Conservation (phyloP, 2,797 vertebrate species). For the Microtus obscurus region DNA sequence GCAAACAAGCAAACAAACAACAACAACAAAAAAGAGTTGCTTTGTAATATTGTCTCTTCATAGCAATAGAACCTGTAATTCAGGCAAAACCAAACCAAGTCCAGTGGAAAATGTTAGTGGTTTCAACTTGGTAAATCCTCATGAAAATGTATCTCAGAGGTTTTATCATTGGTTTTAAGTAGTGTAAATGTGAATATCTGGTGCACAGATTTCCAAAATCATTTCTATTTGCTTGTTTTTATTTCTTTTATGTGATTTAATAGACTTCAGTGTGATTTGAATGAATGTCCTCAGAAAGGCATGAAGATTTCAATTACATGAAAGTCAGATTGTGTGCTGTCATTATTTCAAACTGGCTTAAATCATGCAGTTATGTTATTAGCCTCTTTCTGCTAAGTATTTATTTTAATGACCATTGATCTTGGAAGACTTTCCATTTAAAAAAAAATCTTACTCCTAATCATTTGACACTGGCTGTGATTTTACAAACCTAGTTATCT, state of each 20-base stretch:
- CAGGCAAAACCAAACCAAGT: not conserved
- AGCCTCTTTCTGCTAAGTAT: not conserved
- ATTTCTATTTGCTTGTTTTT: not conserved
- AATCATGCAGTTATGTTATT: not conserved
- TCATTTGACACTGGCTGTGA: slow-evolving; percentile 3
- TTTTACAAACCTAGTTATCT: slow-evolving; percentile 37
- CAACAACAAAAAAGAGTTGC: too few relatives aligned
- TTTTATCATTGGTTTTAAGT: not conserved
- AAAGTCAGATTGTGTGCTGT: not conserved
- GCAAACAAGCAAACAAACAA: too few relatives aligned
- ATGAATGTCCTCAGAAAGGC: not conserved
- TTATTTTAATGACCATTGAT: not conserved
- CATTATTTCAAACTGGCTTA: not conserved
- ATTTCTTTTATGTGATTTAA: not conserved
- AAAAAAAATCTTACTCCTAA: not conserved
- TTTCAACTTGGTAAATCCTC: not conserved
- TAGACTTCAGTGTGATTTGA: slow-evolving; percentile 17
- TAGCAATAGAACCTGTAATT: not conserved
- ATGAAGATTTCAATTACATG: not conserved
- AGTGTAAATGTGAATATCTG: not conserved
- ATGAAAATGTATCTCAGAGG: not conserved
- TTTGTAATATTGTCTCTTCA: not conserved
- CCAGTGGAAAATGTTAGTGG: not conserved
- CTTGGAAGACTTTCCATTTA: not conserved
- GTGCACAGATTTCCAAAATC: not conserved